A percentile compares a stretch with the other conserved stretches of the same genome.
Evolutionary conservation across 2,113 vertebrate genomes (phyloP).

Genomic region (Pyxicephalus adspersus): DNA sequence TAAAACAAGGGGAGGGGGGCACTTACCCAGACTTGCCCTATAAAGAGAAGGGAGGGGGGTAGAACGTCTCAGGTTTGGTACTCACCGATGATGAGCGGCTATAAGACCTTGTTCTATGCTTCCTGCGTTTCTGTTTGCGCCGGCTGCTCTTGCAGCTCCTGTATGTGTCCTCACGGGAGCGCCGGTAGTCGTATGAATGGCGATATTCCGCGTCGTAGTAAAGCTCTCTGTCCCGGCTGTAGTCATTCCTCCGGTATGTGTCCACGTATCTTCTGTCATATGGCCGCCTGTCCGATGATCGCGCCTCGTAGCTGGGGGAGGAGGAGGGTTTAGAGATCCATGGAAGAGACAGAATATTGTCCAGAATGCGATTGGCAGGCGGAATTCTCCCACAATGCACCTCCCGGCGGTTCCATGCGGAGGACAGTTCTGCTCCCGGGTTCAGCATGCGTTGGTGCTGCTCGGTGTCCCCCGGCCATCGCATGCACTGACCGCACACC

Average conservation of each 20-base stretch:
- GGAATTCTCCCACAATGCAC: too few species aligned
- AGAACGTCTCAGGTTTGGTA: slow-evolving; percentile 59
- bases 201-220: slow-evolving; percentile 83
- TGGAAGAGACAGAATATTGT: too few species aligned
- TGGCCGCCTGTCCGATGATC: slow-evolving; percentile 81
- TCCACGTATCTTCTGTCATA: slow-evolving; percentile 88
- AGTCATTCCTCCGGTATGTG: slow-evolving; percentile 84
- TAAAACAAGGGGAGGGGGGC: slow-evolving; percentile 56
- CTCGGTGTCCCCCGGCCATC: too few species aligned
- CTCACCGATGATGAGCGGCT: slow-evolving; percentile 98
- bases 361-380: too few species aligned
- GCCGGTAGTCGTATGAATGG: slow-evolving; percentile 86
- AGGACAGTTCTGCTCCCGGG: too few species aligned
- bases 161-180: slow-evolving; percentile 82
- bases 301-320: slow-evolving; percentile 81
- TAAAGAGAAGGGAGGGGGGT: background rate
- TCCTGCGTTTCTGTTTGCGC: slow-evolving; percentile 94
- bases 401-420: too few species aligned
- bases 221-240: slow-evolving; percentile 81
- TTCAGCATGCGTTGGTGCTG: too few species aligned
- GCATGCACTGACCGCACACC: too few species aligned
- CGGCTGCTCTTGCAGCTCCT: slow-evolving; percentile 91
- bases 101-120: slow-evolving; percentile 95
- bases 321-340: too few species aligned
- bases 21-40: slow-evolving; percentile 66